Evolutionary conservation across 2,113 vertebrate genomes (phyloP), one percentile per base, ranked within the genome.

Genomic region (Lampris incognitus): DNA sequence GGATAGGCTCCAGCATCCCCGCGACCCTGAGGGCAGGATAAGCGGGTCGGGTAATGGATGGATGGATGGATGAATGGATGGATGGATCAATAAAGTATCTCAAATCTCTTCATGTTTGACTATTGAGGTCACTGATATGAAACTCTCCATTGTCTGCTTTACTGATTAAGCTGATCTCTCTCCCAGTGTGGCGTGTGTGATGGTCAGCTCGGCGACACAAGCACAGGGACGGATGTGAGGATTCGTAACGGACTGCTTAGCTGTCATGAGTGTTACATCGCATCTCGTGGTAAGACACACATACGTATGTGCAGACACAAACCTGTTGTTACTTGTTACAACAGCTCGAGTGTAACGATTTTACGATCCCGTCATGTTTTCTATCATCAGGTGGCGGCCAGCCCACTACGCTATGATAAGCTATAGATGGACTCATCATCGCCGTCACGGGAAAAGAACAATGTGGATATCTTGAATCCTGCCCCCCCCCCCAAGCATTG

Each of bases 181-280:
- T 62, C 3, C 13, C 76, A 99, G 98, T 99, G 98, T 90, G 97
- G 96, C 36, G 89, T 97, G 83, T 99, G 97, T 86, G 94, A 95
- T 66, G 96, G 95, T 71, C 95, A 98, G 87, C 95, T 99, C 42
- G 97, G 98, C 54, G 96, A 98, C 0, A 90, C 96, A 74, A 94
- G 94, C 0, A 92, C 95, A 10, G 98, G 98, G 64, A 98, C 97
- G 0, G 97, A 99, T 5, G 97, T 99, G 54, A 94, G 97, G 86
- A 98, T 99, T 88, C 95, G 97, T 37, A 98, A 96, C 2, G 97
- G 97, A 64, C 93, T 96, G 72, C 95, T 99, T 4, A 99, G 96
- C 88, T 99, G 98, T 89, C 95, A 96, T 0, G 96, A 97, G 54
- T 99, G 98, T 88, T 99, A 99, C 61, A 88, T 96, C 76, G 93